Conservation (phyloP, 2,797 vertebrate genomes). For the Chaetophractus vellerosus region DNA sequence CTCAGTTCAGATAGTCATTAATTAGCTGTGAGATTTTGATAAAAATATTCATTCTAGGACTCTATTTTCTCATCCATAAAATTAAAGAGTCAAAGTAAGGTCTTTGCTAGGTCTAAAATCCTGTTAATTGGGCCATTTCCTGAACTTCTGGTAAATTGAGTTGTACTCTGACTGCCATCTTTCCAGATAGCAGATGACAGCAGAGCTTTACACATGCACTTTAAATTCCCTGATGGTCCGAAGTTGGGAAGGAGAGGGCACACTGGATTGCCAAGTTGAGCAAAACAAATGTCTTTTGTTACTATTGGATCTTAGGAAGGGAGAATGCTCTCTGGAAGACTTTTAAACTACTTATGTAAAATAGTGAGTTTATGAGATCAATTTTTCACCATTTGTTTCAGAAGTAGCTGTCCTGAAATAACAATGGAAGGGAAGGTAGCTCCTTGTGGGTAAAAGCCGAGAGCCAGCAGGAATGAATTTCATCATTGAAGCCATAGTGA, state of each 20-base stretch:
- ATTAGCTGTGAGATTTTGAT: conserved; percentile 7
- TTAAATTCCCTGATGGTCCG: neutral
- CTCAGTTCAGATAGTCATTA: neutral
- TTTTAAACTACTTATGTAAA: neutral
- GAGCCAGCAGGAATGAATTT: neutral
- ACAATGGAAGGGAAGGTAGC: conserved; percentile 43
- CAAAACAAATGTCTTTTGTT: conserved; percentile 17
- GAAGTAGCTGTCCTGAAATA: neutral
- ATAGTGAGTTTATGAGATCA: conserved; percentile 38
- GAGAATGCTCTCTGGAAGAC: neutral
- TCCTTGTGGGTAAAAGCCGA: conserved; percentile 5
- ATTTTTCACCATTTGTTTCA: neutral
- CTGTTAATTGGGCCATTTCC: neutral
- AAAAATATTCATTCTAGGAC: neutral
- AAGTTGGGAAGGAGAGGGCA: neutral
- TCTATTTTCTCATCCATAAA: neutral
- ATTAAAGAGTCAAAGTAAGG: neutral
- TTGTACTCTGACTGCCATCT: neutral
- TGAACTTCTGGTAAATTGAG: neutral
- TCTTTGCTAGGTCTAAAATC: neutral
- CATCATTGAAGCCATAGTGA: neutral
- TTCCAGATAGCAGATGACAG: neutral
- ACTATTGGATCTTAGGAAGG: neutral
- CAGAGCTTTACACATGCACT: neutral
- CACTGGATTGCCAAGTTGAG: neutral